phyloP scores from a whole-genome alignment of 2,888 invertebrate species.

The Ectemnius lituratus region DNA sequence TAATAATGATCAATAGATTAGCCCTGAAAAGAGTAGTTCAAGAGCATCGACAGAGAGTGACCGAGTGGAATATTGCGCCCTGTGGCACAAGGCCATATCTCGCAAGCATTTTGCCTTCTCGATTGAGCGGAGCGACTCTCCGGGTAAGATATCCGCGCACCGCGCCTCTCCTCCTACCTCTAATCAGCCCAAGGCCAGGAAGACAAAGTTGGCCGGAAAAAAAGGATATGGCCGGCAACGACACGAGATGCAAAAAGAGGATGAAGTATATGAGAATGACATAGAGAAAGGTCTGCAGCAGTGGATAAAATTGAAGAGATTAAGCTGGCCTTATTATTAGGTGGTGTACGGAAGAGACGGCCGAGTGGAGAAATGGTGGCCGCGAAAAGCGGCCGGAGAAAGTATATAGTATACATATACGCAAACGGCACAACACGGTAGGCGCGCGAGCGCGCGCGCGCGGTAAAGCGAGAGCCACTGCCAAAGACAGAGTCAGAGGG shows the following conservation, averaged over 20 bases:
- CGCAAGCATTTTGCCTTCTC: too few species aligned
- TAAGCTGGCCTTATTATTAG: too few species aligned
- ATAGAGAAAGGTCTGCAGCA: not conserved
- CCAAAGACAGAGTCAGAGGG: too few species aligned
- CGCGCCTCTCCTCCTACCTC: constrained; percentile 43
- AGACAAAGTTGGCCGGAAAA: not conserved
- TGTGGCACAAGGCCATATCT: too few species aligned
- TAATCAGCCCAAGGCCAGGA: constrained; percentile 52
- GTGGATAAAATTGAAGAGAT: not conserved
- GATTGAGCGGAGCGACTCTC: too few species aligned
- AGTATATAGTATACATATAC: not conserved
- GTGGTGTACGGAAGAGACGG: too few species aligned
- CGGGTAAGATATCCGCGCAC: constrained; percentile 38
- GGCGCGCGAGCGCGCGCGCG: too few species aligned
- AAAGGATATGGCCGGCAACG: constrained; percentile 11
- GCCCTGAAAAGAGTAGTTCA: too few species aligned
- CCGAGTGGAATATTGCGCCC: constrained; percentile 1
- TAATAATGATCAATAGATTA: too few species aligned
- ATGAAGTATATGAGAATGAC: not conserved
- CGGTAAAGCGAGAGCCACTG: not conserved
- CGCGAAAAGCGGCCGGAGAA: not conserved
- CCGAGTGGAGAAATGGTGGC: not conserved
- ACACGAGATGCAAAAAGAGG: not conserved
- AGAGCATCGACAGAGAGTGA: constrained; percentile 23
- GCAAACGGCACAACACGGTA: too few species aligned